Conservation (phyloP, 2,113 vertebrate genomes). For the Phaethon lepturus region DNA sequence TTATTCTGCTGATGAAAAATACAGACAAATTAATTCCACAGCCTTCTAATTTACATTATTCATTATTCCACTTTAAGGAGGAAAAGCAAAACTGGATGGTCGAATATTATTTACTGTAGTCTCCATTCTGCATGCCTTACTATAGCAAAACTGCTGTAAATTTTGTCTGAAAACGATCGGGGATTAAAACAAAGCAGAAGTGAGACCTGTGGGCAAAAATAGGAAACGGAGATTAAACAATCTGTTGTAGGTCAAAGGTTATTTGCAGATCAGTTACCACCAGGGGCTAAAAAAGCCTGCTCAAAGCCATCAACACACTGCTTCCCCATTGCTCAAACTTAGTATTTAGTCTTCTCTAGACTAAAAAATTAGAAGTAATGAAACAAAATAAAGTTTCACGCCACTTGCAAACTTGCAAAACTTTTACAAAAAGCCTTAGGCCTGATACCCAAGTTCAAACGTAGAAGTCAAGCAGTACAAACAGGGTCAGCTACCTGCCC, state of each 20-base stretch:
- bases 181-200: constrained; percentile 29
- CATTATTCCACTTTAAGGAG: background rate
- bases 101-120: background rate
- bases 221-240: constrained; percentile 60
- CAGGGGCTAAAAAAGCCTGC: background rate
- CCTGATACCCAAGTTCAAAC: background rate
- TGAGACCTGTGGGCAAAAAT: constrained; percentile 27
- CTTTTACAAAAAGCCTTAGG: background rate
- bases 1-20: background rate
- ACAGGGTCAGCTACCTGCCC: background rate
- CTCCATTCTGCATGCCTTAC: background rate
- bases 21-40: background rate
- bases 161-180: background rate
- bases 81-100: background rate
- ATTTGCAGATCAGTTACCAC: constrained; percentile 39
- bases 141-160: background rate
- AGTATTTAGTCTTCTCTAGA: background rate
- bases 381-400: background rate
- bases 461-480: background rate
- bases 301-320: background rate
- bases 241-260: constrained; percentile 50
- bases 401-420: background rate
- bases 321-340: background rate
- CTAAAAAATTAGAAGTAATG: background rate
- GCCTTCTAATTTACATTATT: background rate